A percentile compares a stretch with the other conserved stretches of the same genome.
phyloP scores from a whole-genome alignment of 2,888 invertebrate genomes.

The Allacma fusca region DNA sequence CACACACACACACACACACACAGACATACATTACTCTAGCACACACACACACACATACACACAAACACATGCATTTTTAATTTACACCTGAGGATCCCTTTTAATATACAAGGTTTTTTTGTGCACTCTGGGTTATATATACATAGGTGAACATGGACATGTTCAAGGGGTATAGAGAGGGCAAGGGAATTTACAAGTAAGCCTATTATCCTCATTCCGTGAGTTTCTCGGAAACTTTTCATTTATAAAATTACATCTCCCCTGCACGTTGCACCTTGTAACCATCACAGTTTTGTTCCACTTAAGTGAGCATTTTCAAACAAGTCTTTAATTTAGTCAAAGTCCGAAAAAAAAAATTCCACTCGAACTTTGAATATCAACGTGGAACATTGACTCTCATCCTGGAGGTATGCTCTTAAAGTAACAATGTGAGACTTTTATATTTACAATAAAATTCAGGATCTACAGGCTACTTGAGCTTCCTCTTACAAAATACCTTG shows the following conservation, averaged over 20 bases:
- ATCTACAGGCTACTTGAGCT: no score
- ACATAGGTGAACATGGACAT: no score
- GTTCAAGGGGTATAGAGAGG: not conserved
- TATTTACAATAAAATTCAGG: no score
- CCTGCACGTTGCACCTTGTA: not conserved
- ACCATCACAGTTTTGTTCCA: not conserved
- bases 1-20: not conserved
- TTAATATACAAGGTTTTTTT: no score
- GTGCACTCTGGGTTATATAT: no score
- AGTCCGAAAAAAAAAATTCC: not conserved
- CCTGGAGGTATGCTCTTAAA: no score
- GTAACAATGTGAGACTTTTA: no score
- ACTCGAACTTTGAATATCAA: not conserved
- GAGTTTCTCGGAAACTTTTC: not conserved
- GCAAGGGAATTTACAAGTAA: not conserved
- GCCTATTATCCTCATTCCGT: conserved; percentile 4
- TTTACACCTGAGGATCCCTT: not conserved
- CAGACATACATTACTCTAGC: not conserved
- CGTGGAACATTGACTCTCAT: not conserved
- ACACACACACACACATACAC: not conserved
- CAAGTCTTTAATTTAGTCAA: conserved; percentile 13
- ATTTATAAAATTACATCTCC: not conserved
- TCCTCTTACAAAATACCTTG: no score
- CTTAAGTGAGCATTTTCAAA: conserved; percentile 16
- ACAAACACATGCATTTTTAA: not conserved